Percentiles rank a stretch among this genome's conserved stretches.
phyloP scores from a whole-genome alignment of 2,888 invertebrate genomes.

The Dryococelus australis region DNA sequence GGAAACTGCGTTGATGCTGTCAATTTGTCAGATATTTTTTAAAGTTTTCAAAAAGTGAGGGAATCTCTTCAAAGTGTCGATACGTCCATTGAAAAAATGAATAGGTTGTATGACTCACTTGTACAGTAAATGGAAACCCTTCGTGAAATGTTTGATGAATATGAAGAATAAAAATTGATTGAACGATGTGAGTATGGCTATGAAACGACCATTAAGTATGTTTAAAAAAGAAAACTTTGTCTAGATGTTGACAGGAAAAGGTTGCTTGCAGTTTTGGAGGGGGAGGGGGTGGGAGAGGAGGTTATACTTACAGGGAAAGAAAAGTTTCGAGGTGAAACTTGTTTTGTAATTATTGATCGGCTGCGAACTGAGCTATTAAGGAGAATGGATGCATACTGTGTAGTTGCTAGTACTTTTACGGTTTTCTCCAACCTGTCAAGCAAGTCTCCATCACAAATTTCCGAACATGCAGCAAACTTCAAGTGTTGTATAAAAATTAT shows the following conservation, averaged over 20 bases:
- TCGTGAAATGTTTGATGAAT: background rate
- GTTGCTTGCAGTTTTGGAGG: too few relatives aligned
- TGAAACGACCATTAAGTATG: background rate
- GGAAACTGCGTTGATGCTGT: background rate
- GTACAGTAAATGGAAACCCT: background rate
- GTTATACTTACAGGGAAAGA: constrained; percentile 4
- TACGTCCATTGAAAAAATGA: background rate
- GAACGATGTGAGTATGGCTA: constrained; percentile 12
- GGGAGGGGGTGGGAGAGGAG: background rate
- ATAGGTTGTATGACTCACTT: background rate
- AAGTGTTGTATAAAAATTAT: background rate
- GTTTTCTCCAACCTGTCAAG: background rate
- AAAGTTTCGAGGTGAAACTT: background rate
- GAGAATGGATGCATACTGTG: background rate
- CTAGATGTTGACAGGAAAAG: background rate
- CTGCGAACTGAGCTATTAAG: background rate
- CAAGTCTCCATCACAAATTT: background rate
- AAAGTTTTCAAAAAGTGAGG: background rate
- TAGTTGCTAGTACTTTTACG: background rate
- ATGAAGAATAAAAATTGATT: background rate
- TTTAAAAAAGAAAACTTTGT: background rate
- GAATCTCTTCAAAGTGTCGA: background rate
- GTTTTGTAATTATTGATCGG: background rate
- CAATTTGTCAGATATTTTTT: background rate
- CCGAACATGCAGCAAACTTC: background rate